Conservation (phyloP, 2,113 vertebrate species). For the Dryoscopus gambensis region DNA sequence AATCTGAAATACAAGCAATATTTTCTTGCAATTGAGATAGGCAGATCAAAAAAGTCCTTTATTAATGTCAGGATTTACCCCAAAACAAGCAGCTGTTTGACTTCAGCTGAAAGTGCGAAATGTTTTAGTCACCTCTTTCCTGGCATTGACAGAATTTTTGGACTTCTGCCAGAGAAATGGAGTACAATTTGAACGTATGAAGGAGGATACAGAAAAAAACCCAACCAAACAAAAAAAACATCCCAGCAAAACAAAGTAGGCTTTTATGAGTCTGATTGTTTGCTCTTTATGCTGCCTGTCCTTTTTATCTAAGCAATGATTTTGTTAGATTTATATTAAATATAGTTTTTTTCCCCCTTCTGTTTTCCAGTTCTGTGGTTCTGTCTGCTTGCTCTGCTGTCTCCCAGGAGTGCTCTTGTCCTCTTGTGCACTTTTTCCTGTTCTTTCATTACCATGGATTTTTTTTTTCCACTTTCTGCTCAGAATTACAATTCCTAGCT, state of each 20-base stretch:
- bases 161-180: neutral
- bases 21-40: neutral
- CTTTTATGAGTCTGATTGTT: neutral
- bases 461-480: neutral
- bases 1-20: neutral
- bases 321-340: neutral
- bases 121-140: constrained; percentile 10
- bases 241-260: neutral
- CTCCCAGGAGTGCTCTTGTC: neutral
- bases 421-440: neutral
- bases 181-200: neutral
- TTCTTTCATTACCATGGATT: neutral
- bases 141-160: neutral
- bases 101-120: neutral
- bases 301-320: neutral
- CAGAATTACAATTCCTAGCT: neutral
- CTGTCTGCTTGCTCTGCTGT: neutral
- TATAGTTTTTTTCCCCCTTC: neutral
- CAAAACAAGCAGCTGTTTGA: constrained; percentile 1
- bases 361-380: neutral
- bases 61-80: neutral
- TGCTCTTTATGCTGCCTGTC: neutral
- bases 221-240: neutral
- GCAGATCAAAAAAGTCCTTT: neutral
- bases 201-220: neutral